Percentiles rank a stretch among this genome's conserved stretches.
These are phyloP conservation scores for Manis pentadactyla DNA, from an alignment of 2,797 vertebrate species.

Conservation along the genomic window DNA sequence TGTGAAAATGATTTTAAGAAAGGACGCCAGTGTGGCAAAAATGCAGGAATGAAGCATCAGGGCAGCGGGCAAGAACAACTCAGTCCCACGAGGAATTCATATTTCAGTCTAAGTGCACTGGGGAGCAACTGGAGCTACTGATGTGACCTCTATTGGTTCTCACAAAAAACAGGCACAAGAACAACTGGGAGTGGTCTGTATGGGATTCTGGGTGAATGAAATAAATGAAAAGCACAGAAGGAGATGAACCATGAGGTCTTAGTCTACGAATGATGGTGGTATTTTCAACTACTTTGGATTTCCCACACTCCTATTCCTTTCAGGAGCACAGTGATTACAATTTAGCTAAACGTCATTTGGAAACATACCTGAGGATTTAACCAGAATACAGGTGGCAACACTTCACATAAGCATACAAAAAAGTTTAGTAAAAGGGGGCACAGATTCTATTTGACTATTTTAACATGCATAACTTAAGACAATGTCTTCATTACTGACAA, in stretches of 20 bases:
- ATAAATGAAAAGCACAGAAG: background rate
- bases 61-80: background rate
- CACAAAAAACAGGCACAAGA: background rate
- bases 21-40: background rate
- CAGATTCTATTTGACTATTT: background rate
- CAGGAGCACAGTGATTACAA: background rate
- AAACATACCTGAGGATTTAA: background rate
- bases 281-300: background rate
- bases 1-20: background rate
- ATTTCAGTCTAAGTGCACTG: background rate
- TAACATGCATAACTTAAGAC: background rate
- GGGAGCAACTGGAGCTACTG: background rate
- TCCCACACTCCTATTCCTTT: background rate
- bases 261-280: background rate
- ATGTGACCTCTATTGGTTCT: background rate
- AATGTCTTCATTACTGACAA: background rate
- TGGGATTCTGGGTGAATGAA: background rate
- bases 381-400: background rate
- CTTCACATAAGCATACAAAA: background rate
- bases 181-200: background rate
- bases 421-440: background rate
- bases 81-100: background rate
- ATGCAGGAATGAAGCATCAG: background rate
- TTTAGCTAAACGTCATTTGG: background rate
- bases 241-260: background rate